A percentile compares a stretch with the other conserved stretches of the same genome.
phyloP scores from a whole-genome alignment of 2,797 vertebrate genomes.

The Phrynocephalus forsythii region DNA sequence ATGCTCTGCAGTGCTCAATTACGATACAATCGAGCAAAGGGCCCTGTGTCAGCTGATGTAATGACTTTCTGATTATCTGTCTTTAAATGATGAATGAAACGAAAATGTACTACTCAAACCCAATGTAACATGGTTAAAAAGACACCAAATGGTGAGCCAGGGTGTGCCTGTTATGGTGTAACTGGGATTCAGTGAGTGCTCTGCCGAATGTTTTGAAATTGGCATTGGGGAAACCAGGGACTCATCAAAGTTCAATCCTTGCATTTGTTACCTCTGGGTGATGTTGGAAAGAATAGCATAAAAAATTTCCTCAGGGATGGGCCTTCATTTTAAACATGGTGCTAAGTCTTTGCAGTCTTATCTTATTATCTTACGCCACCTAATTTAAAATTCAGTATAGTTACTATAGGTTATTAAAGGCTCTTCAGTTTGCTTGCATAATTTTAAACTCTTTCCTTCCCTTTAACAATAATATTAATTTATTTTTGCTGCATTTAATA shows the following conservation, averaged over 20 bases:
- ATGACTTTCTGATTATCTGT: conserved; percentile 99
- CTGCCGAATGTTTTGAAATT: conserved; percentile 40
- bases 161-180: conserved; percentile 46
- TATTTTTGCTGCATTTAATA: conserved; percentile 39
- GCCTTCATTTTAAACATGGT: conserved; percentile 14
- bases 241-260: rapidly evolving
- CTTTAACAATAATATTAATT: not conserved
- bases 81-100: conserved; percentile 99
- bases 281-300: conserved; percentile 4
- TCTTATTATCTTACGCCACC: not conserved
- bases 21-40: conserved; percentile 85
- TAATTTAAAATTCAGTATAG: too few relatives aligned
- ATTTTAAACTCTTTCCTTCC: conserved; percentile 36
- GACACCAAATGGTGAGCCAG: conserved; percentile 84
- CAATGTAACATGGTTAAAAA: conserved; percentile 85
- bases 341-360: conserved; percentile 30
- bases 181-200: conserved; percentile 49
- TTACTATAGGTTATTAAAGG: not conserved
- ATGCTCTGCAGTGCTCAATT: conserved; percentile 93
- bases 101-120: conserved; percentile 90
- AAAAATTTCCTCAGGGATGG: conserved; percentile 7
- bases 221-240: not conserved
- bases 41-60: conserved; percentile 91
- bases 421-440: conserved; percentile 54
- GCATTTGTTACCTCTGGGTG: conserved; percentile 33